Evolutionary conservation across 2,888 invertebrate genomes (phyloP).

Genomic region (Drosophila limbata): DNA sequence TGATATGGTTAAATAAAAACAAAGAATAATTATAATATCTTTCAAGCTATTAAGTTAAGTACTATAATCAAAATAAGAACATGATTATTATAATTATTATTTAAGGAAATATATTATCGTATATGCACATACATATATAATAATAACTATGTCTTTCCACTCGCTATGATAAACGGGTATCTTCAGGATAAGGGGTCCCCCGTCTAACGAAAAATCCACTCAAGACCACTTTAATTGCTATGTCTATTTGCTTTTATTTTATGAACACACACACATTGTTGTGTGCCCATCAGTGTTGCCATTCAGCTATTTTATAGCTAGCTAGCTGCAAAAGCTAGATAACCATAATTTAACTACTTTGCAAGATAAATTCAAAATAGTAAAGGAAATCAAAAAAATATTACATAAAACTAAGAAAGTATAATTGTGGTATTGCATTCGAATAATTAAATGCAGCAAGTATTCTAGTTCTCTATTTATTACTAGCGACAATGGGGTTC

Average conservation of each 20-base stretch:
- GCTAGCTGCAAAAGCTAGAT: too few species aligned
- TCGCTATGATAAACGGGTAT: background rate
- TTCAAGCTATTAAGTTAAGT: constrained; percentile 3
- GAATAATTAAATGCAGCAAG: too few species aligned
- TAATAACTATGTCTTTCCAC: background rate
- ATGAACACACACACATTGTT: background rate
- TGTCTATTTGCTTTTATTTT: background rate
- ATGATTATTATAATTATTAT: constrained; percentile 37
- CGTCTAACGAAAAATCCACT: background rate
- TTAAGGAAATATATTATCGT: constrained; percentile 43
- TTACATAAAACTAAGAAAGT: too few species aligned
- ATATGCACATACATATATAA: constrained; percentile 1
- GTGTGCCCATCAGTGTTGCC: background rate
- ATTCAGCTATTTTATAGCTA: too few species aligned
- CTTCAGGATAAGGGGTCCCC: background rate
- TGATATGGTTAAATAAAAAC: background rate
- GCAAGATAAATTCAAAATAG: too few species aligned
- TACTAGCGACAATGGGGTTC: background rate
- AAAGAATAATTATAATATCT: constrained; percentile 1
- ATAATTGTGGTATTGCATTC: too few species aligned
- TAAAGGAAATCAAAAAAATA: too few species aligned
- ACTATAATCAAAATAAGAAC: constrained; percentile 35
- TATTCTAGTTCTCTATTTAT: background rate
- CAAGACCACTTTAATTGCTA: background rate
- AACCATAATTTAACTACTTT: too few species aligned